Evolutionary conservation across 2,113 vertebrate species (phyloP).

Genomic region (Prionailurus viverrinus): DNA sequence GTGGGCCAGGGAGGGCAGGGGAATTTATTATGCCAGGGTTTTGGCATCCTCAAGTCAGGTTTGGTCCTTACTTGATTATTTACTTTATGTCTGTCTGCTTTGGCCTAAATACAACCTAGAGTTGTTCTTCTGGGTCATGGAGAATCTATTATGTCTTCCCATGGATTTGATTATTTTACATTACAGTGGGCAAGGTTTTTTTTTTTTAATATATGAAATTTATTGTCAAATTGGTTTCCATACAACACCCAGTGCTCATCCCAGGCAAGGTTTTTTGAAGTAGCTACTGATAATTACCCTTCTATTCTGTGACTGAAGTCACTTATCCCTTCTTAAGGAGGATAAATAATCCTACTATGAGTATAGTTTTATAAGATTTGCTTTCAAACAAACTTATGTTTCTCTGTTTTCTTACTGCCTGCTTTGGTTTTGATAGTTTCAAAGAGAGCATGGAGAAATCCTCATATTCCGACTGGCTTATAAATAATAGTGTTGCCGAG

Average conservation of each 20-base stretch:
- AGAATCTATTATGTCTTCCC: not conserved
- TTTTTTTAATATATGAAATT: too few relatives aligned
- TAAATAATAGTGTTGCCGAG: constrained; percentile 98
- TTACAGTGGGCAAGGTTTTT: not conserved
- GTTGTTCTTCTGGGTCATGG: not conserved
- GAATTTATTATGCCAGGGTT: not conserved
- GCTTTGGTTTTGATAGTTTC: constrained; percentile 89
- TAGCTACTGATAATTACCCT: not conserved
- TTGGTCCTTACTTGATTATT: not conserved
- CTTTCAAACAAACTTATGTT: constrained; percentile 58
- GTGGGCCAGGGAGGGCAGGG: not conserved
- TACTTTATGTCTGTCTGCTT: constrained; percentile 1
- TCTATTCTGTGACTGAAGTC: not conserved
- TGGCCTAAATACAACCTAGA: constrained; percentile 17
- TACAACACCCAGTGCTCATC: too few relatives aligned
- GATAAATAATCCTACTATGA: constrained; percentile 34
- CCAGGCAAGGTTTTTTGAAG: not conserved
- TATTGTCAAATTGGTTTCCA: too few relatives aligned
- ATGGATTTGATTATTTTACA: constrained; percentile 20
- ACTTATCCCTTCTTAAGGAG: constrained; percentile 25
- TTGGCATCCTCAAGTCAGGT: not conserved
- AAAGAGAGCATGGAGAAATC: constrained; percentile 98
- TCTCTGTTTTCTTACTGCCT: constrained; percentile 72
- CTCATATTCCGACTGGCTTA: constrained; percentile 97
- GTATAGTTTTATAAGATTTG: not conserved